phyloP scores from a whole-genome alignment of 2,797 vertebrate genomes.

The Periparus ater region DNA sequence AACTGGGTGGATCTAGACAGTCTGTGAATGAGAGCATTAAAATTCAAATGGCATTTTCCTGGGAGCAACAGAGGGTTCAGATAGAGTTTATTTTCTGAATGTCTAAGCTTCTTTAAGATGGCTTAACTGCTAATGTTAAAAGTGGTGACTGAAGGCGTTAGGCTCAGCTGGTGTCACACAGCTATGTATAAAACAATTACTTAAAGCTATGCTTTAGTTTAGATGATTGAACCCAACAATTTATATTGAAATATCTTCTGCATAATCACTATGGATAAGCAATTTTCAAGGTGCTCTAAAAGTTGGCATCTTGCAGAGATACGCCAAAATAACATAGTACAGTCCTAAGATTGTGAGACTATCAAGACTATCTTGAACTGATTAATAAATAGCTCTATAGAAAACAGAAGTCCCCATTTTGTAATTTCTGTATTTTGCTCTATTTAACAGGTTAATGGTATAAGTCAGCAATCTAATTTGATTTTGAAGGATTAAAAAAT shows the following conservation, averaged over 20 bases:
- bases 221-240: slow-evolving; percentile 15
- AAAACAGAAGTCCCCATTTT: neutral
- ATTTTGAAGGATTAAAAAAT: neutral
- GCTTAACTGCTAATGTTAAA: slow-evolving; percentile 39
- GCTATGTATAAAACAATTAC: slow-evolving; percentile 8
- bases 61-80: slow-evolving; percentile 47
- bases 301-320: neutral
- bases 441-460: neutral
- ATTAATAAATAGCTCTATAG: neutral
- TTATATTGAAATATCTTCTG: neutral
- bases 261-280: neutral
- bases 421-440: neutral
- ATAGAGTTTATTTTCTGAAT: slow-evolving; percentile 57
- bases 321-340: neutral
- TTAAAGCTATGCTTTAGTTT: slow-evolving; percentile 24
- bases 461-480: neutral
- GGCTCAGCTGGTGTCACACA: slow-evolving; percentile 25
- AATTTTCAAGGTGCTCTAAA: neutral
- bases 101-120: slow-evolving; percentile 37
- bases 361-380: neutral
- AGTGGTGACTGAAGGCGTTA: slow-evolving; percentile 26
- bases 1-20: slow-evolving; percentile 40
- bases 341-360: neutral
- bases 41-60: slow-evolving; percentile 51
- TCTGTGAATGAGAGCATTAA: slow-evolving; percentile 49